phyloP scores from a whole-genome alignment of 2,888 invertebrate genomes.

The Epirrita christyi region DNA sequence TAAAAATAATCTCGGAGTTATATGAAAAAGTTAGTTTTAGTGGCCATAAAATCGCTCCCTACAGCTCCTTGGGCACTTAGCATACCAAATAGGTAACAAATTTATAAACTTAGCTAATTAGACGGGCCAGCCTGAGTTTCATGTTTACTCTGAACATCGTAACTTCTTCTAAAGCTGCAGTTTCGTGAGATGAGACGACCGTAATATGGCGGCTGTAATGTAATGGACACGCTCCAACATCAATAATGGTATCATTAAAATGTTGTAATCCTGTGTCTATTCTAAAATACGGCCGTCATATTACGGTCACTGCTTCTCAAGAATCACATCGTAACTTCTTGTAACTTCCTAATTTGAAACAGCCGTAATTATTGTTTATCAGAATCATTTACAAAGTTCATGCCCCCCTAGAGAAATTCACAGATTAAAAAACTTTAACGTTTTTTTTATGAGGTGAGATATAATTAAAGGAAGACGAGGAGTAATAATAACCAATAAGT shows the following conservation, averaged over 20 bases:
- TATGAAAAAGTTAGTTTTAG: conserved; percentile 52
- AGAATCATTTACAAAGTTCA: conserved; percentile 57
- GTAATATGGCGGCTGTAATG: neutral
- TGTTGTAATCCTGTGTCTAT: too few relatives aligned
- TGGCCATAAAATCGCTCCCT: conserved; percentile 51
- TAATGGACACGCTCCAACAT: too few relatives aligned
- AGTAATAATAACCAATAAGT: neutral
- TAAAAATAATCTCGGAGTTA: conserved; percentile 32
- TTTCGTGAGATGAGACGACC: neutral
- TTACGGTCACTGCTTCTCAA: neutral
- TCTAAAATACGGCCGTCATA: too few relatives aligned
- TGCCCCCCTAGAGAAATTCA: conserved; percentile 46
- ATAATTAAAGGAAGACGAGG: conserved; percentile 26
- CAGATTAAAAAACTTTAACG: conserved; percentile 50
- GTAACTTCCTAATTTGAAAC: conserved; percentile 72
- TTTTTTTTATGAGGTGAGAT: conserved; percentile 34
- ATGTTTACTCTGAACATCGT: conserved; percentile 70
- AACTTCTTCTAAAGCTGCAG: conserved; percentile 49
- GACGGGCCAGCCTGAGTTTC: conserved; percentile 67
- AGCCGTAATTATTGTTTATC: conserved; percentile 67
- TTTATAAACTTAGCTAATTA: conserved; percentile 80
- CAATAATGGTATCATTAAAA: too few relatives aligned
- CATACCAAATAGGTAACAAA: conserved; percentile 81
- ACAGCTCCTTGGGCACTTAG: conserved; percentile 64
- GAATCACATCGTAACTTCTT: conserved; percentile 50